Conservation (phyloP, 1,140 invertebrate species). For the Eulimnadia texana region DNA sequence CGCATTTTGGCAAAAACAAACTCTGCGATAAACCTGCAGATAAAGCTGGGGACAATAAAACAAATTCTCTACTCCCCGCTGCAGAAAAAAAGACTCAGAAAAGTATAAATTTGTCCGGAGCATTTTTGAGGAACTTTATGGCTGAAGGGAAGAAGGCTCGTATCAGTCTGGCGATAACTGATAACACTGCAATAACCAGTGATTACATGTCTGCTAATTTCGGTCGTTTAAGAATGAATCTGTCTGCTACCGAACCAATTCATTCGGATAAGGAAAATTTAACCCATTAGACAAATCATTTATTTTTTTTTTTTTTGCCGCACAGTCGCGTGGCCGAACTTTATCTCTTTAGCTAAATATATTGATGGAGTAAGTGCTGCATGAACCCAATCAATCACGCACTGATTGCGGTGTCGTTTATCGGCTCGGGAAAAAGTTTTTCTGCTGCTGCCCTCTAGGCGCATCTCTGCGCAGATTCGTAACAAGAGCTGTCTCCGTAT, state of each 20-base stretch:
- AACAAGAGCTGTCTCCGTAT: neutral
- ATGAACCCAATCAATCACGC: neutral
- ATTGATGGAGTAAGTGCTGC: neutral
- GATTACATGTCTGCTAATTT: too few species aligned
- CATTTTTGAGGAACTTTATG: too few species aligned
- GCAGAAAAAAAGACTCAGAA: neutral
- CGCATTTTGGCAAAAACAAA: neutral
- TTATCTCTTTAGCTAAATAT: neutral
- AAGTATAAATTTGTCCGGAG: too few species aligned
- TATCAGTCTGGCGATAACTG: too few species aligned
- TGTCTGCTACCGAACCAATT: too few species aligned
- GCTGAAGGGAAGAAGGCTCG: too few species aligned
- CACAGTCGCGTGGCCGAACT: neutral
- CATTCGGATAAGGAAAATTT: neutral
- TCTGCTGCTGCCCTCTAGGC: neutral
- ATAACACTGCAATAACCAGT: too few species aligned
- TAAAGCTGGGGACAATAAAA: neutral
- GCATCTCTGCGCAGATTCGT: neutral
- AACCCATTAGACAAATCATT: neutral
- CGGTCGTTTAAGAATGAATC: too few species aligned
- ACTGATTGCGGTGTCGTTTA: neutral
- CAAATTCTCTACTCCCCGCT: neutral
- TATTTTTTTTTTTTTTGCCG: neutral
- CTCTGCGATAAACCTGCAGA: too few species aligned
- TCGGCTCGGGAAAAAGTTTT: neutral